Base-by-base conservation (phyloP, 30 jellyfish, hydroid and myxozoan genomes). In the Nemopilema nomurai region DNA sequence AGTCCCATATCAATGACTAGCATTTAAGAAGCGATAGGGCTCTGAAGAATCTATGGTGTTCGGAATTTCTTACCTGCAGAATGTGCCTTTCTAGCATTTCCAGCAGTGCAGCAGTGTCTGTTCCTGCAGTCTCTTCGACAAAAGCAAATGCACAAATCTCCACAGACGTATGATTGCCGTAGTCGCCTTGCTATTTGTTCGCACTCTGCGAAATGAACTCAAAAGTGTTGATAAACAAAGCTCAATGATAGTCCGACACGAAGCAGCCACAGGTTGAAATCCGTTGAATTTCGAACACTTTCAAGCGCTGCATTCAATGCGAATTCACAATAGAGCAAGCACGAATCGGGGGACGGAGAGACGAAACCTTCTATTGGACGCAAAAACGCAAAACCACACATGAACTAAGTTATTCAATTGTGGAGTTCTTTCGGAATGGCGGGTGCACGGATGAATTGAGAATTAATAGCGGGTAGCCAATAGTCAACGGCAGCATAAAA, bases 301-400 rank as follows among this genome's bases (percentile, higher is more conserved):
- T 28, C 69, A 27, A 74, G 71, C 23, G 16, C 49, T 21, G 51
- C 22, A 74, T 74, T 74, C 71, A 74, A 74, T 1, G 49, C 28
- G 16, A 24, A 1, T 31, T 31, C 21, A 74, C 84, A 74, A 74
- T 74, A 74, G 33, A 49, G 26, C 49, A 65, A 26, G 49, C 25
- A 20, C 28, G 84, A 49, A 31, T 29, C 28, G 31, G 71, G 51
- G 69, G n/a, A n/a, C 32, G n/a, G 71, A 18, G 22, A 51, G 84
- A 19, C 72, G 24, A 26, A 19, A 1, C 69, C 20, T 74, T 74
- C 51, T 29, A 74, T 74, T n/a, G 71, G 65, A 74, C 72, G 69
- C 13, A 25, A 74, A 7, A 74, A 29, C 84, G 69, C 84, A 74
- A 74, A 74, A 74, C 84, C 84, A 31, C 84, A 74, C 32, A 18